Conservation (phyloP, 2,888 invertebrate genomes). For the Cephus spinipes region DNA sequence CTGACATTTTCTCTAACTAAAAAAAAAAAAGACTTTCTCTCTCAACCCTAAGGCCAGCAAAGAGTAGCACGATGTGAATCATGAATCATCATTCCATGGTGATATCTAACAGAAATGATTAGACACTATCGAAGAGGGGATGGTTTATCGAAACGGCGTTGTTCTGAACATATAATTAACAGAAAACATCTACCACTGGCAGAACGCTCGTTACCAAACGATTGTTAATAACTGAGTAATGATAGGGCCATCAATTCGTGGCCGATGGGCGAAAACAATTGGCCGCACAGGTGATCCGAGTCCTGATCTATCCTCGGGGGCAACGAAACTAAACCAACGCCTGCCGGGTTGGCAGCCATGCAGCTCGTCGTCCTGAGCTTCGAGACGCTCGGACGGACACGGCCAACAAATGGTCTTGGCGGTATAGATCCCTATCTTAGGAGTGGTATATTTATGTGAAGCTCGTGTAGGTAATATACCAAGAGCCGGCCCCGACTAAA, state of each 20-base stretch:
- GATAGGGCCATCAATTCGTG: constrained; percentile 1
- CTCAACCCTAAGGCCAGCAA: not conserved
- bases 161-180: not conserved
- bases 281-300: constrained; percentile 1
- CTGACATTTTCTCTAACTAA: not conserved
- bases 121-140: not conserved
- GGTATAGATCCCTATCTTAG: constrained; percentile 59
- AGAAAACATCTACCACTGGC: not conserved
- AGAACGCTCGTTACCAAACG: not conserved
- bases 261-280: constrained; percentile 1
- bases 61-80: not conserved
- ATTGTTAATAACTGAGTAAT: constrained; percentile 4
- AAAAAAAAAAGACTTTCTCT: not conserved
- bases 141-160: not conserved
- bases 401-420: constrained; percentile 62
- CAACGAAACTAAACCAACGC: constrained; percentile 6
- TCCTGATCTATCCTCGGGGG: not conserved
- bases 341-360: constrained; percentile 36
- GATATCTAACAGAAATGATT: not conserved
- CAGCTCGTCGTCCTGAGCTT: constrained; percentile 6
- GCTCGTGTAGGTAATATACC: constrained; percentile 57
- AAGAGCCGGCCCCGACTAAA: constrained; percentile 32
- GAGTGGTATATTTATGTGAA: constrained; percentile 60
- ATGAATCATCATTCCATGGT: not conserved
- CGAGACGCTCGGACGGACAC: constrained; percentile 45